Base-by-base conservation (phyloP, 2,797 vertebrate genomes). In the Eupleurogrammus muticus region DNA sequence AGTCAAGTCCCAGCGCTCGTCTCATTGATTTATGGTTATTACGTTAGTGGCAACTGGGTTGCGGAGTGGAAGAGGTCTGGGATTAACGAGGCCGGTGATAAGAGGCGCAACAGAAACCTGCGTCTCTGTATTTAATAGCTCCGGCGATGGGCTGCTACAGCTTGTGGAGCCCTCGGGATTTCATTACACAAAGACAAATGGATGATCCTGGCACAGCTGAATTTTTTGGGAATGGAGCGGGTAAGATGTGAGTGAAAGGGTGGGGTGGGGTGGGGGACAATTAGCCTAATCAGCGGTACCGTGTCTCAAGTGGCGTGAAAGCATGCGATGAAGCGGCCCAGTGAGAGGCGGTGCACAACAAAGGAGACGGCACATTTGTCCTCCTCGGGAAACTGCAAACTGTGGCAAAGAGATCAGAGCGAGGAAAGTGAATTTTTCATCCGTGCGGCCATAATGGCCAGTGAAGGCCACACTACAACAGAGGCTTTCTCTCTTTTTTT, bases 21-120 rank as follows among this genome's bases (percentile, higher is more conserved):
- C 86, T 87, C 79, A 64, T 80, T 92, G 91, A 93, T 94, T 94
- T 92, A 93, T 80, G 86, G 78, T 90, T 91, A 92, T 92, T 92
- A 92, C 83, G 61, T 83, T 84, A 58, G 83, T 76, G 70, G 81
- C 83, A 73, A 75, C 79, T 54, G 79, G 79, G 62, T 83, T 60
- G 69, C 61, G 42, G 84, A 87, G 82, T 77, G 81, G 83, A 89
- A 79, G 70, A 85, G 83, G 87, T 87, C 63, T 50, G 82, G 89
- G 90, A 92, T 93, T 93, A 94, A 92, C 77, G 75, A 92, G 88
- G 76, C 64, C 73, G 35, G 75, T 70, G 87, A 92, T 92, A 91
- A 91, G 90, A 93, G n/a, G 82, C 53, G 75, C 81, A 85, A 88
- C 82, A 78, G 68, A 90, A 88, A 89, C 83, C 74, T 77, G 62